Conservation (phyloP, 2,888 invertebrate species). For the Drosophila putrida region DNA sequence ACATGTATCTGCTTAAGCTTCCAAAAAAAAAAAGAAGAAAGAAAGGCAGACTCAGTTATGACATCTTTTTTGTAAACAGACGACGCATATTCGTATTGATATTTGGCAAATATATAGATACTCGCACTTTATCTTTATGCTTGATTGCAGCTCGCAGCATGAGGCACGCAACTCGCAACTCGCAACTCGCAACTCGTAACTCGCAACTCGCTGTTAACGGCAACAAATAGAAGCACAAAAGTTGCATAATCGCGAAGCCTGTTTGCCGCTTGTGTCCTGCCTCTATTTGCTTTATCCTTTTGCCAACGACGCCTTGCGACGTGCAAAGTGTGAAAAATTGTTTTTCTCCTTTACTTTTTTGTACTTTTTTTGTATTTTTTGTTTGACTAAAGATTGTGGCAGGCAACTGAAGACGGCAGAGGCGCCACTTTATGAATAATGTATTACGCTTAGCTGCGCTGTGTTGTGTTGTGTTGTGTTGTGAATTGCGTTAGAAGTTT, state of each 20-base stretch:
- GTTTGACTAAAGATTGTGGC: slow-evolving; percentile 34
- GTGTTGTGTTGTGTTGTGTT: slow-evolving; percentile 41
- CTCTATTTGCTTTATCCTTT: slow-evolving; percentile 53
- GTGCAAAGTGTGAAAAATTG: slow-evolving; percentile 78
- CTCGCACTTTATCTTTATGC: slow-evolving; percentile 52
- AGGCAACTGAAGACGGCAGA: slow-evolving; percentile 1
- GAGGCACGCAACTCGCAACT: slow-evolving; percentile 6
- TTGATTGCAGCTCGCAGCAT: slow-evolving; percentile 35
- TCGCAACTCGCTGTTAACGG: slow-evolving; percentile 20
- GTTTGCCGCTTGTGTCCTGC: slow-evolving; percentile 45
- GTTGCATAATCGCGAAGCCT: slow-evolving; percentile 57
- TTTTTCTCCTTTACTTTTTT: slow-evolving; percentile 30
- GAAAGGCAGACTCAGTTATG: slow-evolving; percentile 15
- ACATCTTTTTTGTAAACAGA: slow-evolving; percentile 19
- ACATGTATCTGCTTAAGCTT: slow-evolving; percentile 1
- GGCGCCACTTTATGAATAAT: slow-evolving; percentile 68
- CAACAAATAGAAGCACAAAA: slow-evolving; percentile 35
- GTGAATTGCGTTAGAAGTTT: slow-evolving; percentile 60
- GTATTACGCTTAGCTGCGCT: slow-evolving; percentile 64
- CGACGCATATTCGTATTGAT: slow-evolving; percentile 41
- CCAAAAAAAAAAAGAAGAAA: not conserved
- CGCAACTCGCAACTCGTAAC: slow-evolving; percentile 1
- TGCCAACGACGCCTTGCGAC: slow-evolving; percentile 46
- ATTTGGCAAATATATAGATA: slow-evolving; percentile 47
- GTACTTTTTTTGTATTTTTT: slow-evolving; percentile 15